Evolutionary conservation across 2,113 vertebrate genomes (phyloP).

Genomic region (Pterophyllum scalare): DNA sequence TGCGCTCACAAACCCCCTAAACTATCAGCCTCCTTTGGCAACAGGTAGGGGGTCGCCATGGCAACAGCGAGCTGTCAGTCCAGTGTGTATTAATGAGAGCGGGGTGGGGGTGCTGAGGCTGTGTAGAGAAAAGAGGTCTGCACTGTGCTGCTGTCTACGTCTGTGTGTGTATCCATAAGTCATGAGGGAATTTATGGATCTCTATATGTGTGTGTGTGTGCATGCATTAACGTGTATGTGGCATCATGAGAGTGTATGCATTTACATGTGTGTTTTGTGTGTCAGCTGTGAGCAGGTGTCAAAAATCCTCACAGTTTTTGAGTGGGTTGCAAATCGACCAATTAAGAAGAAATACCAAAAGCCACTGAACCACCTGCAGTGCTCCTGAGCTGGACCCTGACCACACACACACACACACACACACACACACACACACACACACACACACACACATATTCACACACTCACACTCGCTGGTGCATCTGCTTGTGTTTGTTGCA

Average conservation of each 20-base stretch:
- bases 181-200: conserved; percentile 6
- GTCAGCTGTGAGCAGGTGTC: conserved; percentile 34
- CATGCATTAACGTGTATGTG: background rate
- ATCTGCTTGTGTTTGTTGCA: background rate
- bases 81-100: conserved; percentile 60
- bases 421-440: background rate
- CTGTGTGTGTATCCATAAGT: background rate
- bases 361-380: conserved; percentile 24
- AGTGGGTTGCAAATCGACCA: conserved; percentile 61
- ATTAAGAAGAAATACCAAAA: conserved; percentile 58
- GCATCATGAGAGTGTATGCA: background rate
- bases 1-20: conserved; percentile 28
- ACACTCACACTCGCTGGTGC: no score
- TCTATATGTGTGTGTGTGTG: background rate
- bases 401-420: background rate
- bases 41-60: conserved; percentile 72
- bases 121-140: conserved; percentile 1
- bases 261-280: background rate
- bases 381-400: conserved; percentile 9
- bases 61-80: conserved; percentile 68
- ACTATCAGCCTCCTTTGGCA: conserved; percentile 46
- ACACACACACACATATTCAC: no score
- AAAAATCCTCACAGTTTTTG: conserved; percentile 22
- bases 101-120: conserved; percentile 28
- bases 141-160: background rate